Base-by-base conservation (phyloP, 2,888 invertebrate species). In the Automeris io region DNA sequence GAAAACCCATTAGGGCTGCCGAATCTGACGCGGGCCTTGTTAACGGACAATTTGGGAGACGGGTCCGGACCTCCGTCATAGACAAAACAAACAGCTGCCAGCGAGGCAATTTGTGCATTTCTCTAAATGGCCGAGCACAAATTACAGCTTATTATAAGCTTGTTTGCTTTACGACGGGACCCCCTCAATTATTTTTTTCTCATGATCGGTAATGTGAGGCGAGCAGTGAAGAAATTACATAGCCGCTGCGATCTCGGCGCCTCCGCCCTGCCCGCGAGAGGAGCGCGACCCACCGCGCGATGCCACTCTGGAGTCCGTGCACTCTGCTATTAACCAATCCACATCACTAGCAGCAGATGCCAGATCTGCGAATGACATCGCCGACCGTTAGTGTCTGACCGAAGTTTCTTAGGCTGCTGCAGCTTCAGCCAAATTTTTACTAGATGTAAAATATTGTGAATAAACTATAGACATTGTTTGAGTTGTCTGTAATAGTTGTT, bases 121-220 rank as follows among this genome's bases (percentile, higher is more conserved):
- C 85, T 85, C 85, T 85, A 85, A 86, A 85, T 85, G 86, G 80
- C 76, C 80, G 76, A 76, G 70, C 83, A 81, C 85, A 85, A 86
- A 86, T 86, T 86, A 86, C 75, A 86, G 65, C 86, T 86, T 86
- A 86, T 86, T 86, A 85, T 86, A 85, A 85, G 85, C 85, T 85
- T 86, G 86, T 86, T 86, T 86, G 86, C 85, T 85, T 86, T 86
- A 82, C 82, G 83, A 82, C 65, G 82, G 80, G 68, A 78, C 82
- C 82, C 85, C 85, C 68, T 73, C 82, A 86, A 85, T 86, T 85
- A 85, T 77, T 78, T 83, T 85, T 83, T 29, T 16, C 16, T 81
- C 74, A 66, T 73, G 75, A 79, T 82, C 83, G 73, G 81, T 83
- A 82, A 86, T 78, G 78, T 78, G 76, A 70, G 74, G 66, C 73